Evolutionary conservation across 2,888 invertebrate species (phyloP).

Genomic region (Andrena dorsata): DNA sequence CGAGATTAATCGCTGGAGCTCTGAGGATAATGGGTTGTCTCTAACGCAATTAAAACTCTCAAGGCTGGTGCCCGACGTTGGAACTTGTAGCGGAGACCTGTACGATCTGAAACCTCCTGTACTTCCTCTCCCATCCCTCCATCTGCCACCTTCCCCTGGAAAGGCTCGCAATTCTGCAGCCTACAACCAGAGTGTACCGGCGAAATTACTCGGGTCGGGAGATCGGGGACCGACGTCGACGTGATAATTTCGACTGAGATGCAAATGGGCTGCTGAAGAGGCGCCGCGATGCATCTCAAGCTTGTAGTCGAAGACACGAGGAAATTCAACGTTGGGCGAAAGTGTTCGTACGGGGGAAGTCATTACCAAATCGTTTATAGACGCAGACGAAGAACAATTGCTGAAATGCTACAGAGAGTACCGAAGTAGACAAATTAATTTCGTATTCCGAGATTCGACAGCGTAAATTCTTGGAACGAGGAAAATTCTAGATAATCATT

Average conservation of each 20-base stretch:
- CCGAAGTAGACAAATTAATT: background rate
- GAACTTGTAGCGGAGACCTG: slow-evolving; percentile 38
- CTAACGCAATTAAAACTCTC: slow-evolving; percentile 58
- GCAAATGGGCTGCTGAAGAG: slow-evolving; percentile 47
- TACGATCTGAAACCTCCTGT: slow-evolving; percentile 3
- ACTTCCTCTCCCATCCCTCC: background rate
- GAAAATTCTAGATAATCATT: too few species aligned
- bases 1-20: slow-evolving; percentile 50
- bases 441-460: background rate
- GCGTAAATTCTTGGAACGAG: too few species aligned
- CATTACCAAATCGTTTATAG: slow-evolving; percentile 25
- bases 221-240: slow-evolving; percentile 38
- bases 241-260: slow-evolving; percentile 51
- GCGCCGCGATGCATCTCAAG: slow-evolving; percentile 24
- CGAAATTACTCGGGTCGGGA: slow-evolving; percentile 36
- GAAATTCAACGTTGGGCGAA: slow-evolving; percentile 38
- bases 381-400: background rate
- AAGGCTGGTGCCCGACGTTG: slow-evolving; percentile 18
- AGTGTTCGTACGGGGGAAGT: slow-evolving; percentile 29
- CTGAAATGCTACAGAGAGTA: too few species aligned
- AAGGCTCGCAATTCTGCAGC: slow-evolving; percentile 43
- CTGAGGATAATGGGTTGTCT: slow-evolving; percentile 41
- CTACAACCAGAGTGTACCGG: slow-evolving; percentile 26
- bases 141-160: background rate
- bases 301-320: slow-evolving; percentile 11